A percentile compares a stretch with the other conserved stretches of the same genome.
These are phyloP conservation scores for Colletes collaris DNA, from an alignment of 2,888 invertebrate genomes.

Conservation along the genomic window DNA sequence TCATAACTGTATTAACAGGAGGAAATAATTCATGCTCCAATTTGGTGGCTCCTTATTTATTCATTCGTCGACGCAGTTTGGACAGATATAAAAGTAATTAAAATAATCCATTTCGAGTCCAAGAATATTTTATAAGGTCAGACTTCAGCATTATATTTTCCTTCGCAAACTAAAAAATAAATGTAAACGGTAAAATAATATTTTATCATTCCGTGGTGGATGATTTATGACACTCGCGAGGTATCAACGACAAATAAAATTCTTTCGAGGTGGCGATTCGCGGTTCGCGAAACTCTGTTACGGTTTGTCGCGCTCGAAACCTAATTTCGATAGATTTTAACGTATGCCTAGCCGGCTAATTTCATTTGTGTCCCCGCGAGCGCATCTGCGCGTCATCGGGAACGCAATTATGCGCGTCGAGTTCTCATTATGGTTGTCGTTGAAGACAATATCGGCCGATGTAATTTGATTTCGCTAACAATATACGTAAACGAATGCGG, in stretches of 20 bases:
- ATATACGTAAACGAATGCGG: constrained; percentile 62
- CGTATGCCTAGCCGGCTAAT: constrained; percentile 51
- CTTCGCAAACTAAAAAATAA: too few relatives aligned
- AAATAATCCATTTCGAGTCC: too few relatives aligned
- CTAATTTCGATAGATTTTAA: constrained; percentile 45
- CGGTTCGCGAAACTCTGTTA: background rate
- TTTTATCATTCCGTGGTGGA: too few relatives aligned
- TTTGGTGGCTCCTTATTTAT: too few relatives aligned
- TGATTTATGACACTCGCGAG: too few relatives aligned
- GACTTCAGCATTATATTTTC: too few relatives aligned
- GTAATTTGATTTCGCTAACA: constrained; percentile 61
- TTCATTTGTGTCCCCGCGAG: constrained; percentile 39
- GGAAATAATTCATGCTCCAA: too few relatives aligned
- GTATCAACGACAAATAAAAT: background rate
- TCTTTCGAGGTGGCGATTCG: background rate
- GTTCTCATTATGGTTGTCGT: constrained; percentile 45
- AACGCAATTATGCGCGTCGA: constrained; percentile 59
- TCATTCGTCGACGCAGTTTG: too few relatives aligned
- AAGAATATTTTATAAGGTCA: too few relatives aligned
- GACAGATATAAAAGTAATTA: too few relatives aligned
- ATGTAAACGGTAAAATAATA: too few relatives aligned
- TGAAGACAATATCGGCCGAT: constrained; percentile 62
- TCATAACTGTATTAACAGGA: too few relatives aligned
- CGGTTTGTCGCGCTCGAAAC: background rate
- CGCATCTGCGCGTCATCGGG: constrained; percentile 38